phyloP scores from a whole-genome alignment of 1,140 invertebrate genomes.

The Drosophila nigrodunni region DNA sequence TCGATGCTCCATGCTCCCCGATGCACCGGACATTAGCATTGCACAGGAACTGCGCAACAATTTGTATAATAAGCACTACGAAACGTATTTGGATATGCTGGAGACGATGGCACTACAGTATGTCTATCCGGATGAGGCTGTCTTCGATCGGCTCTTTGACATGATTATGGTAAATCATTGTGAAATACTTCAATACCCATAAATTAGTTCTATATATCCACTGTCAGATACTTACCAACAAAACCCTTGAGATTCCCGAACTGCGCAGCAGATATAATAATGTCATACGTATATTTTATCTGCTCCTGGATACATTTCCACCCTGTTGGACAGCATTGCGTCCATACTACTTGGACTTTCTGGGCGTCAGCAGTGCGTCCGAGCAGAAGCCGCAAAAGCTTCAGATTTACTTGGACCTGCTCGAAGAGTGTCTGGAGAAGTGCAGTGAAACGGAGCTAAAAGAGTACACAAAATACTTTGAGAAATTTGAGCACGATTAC shows the following conservation, averaged over 20 bases:
- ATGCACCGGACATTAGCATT: slow-evolving; percentile 53
- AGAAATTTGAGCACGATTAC: slow-evolving; percentile 34
- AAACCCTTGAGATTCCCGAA: slow-evolving; percentile 40
- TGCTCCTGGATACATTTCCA: slow-evolving; percentile 64
- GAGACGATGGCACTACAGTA: slow-evolving; percentile 55
- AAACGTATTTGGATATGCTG: slow-evolving; percentile 64
- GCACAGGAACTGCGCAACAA: slow-evolving; percentile 50
- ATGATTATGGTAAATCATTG: slow-evolving; percentile 54
- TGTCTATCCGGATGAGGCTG: slow-evolving; percentile 58
- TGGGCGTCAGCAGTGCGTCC: slow-evolving; percentile 29
- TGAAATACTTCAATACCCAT: background rate
- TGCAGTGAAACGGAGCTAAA: slow-evolving; percentile 50
- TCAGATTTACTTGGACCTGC: slow-evolving; percentile 49
- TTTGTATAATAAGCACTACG: slow-evolving; percentile 60
- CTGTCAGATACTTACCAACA: slow-evolving; percentile 52
- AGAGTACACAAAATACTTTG: slow-evolving; percentile 36
- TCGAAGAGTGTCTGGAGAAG: slow-evolving; percentile 50
- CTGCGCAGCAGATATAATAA: slow-evolving; percentile 52
- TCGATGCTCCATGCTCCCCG: slow-evolving; percentile 55
- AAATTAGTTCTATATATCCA: too few species aligned
- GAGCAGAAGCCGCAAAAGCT: slow-evolving; percentile 42
- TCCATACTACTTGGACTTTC: slow-evolving; percentile 63
- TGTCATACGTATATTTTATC: slow-evolving; percentile 46
- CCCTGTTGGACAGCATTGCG: slow-evolving; percentile 69
- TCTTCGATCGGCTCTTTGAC: slow-evolving; percentile 58